Percentiles rank a stretch among this genome's conserved stretches.
Evolutionary conservation across 2,888 invertebrate species (phyloP).

Genomic region (Synanthedon andrenaeformis): DNA sequence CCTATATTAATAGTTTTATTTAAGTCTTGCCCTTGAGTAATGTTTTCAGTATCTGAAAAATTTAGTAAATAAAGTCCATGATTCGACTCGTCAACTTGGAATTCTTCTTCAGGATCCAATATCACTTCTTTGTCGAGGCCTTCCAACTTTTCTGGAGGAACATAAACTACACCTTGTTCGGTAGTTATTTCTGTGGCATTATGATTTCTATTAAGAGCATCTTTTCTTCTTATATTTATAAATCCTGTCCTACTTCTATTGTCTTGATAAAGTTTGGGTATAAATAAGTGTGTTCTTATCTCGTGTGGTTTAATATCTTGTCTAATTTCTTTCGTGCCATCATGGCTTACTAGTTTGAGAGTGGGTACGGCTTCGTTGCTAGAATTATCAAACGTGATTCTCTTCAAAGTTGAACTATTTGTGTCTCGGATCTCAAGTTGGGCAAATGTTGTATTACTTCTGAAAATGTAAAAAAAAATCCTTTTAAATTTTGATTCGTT

Average conservation of each 20-base stretch:
- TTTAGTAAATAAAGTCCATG: slow-evolving; percentile 64
- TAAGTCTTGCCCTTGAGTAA: slow-evolving; percentile 33
- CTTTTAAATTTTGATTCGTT: neutral
- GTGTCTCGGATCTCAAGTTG: slow-evolving; percentile 55
- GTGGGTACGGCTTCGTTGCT: slow-evolving; percentile 43
- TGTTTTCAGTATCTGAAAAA: slow-evolving; percentile 58
- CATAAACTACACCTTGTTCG: slow-evolving; percentile 45
- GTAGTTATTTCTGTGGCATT: slow-evolving; percentile 35
- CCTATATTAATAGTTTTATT: slow-evolving; percentile 32
- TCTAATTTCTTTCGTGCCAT: slow-evolving; percentile 45
- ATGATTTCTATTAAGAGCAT: slow-evolving; percentile 29
- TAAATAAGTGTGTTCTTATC: slow-evolving; percentile 46
- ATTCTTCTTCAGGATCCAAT: slow-evolving; percentile 64
- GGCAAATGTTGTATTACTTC: slow-evolving; percentile 56
- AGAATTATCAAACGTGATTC: slow-evolving; percentile 50
- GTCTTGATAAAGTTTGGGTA: slow-evolving; percentile 50
- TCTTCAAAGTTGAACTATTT: slow-evolving; percentile 51
- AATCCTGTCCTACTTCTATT: slow-evolving; percentile 51
- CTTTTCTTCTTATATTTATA: slow-evolving; percentile 50
- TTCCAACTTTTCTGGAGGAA: slow-evolving; percentile 60
- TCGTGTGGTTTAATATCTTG: slow-evolving; percentile 60
- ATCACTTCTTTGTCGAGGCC: slow-evolving; percentile 56
- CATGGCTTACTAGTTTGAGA: slow-evolving; percentile 44
- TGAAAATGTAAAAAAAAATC: slow-evolving; percentile 29
- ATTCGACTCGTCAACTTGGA: slow-evolving; percentile 67